Evolutionary conservation across 1,140 invertebrate species (phyloP).

Genomic region (Euwallacea similis): DNA sequence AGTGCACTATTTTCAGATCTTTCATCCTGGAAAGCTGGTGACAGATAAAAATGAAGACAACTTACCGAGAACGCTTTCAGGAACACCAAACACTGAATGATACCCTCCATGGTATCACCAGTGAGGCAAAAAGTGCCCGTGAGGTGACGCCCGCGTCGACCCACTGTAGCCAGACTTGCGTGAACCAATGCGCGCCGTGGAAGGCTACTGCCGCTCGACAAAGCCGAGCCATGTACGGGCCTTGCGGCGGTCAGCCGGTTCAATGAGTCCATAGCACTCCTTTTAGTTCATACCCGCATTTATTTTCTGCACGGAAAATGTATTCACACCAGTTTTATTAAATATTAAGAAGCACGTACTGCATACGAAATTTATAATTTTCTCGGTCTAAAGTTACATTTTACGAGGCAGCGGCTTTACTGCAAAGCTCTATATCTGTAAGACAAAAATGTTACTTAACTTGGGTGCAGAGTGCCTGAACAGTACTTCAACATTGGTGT

Average conservation of each 20-base stretch:
- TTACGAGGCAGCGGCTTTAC: too few species aligned
- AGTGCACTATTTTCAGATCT: too few species aligned
- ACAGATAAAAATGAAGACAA: conserved; percentile 31
- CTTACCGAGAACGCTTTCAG: conserved; percentile 90
- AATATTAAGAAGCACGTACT: not conserved
- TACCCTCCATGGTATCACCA: conserved; percentile 88
- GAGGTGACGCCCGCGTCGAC: conserved; percentile 76
- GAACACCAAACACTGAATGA: conserved; percentile 89
- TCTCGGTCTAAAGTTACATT: not conserved
- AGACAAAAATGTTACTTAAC: too few species aligned
- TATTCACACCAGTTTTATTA: not conserved
- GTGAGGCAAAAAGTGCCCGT: conserved; percentile 85
- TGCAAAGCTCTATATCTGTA: too few species aligned
- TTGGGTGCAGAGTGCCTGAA: too few species aligned
- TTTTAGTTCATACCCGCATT: not conserved
- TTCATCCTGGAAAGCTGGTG: too few species aligned
- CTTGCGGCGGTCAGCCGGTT: conserved; percentile 70
- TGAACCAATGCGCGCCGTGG: conserved; percentile 73
- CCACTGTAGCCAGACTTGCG: conserved; percentile 73
- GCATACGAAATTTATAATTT: not conserved
- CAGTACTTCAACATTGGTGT: too few species aligned
- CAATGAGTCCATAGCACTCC: conserved; percentile 65
- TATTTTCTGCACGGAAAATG: not conserved
- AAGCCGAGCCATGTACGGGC: conserved; percentile 52
- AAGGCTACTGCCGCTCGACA: conserved; percentile 44